Evolutionary conservation across 2,888 invertebrate species (phyloP), one percentile per base, ranked within the genome.

Genomic region (Melanostoma mellinum): DNA sequence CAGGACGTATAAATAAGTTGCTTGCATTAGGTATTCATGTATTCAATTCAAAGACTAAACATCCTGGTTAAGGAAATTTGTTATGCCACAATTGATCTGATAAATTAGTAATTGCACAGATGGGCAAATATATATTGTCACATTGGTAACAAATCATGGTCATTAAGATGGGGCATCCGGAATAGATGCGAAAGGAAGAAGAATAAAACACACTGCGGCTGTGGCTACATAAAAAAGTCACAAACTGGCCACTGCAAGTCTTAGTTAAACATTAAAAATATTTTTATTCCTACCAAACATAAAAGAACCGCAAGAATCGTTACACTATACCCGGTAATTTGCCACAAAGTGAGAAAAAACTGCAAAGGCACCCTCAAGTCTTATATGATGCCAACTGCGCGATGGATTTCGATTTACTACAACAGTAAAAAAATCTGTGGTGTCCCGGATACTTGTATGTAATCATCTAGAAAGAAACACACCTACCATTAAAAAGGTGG

Each of bases 21-120:
- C 60, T 50, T 36, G 36, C 60, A 67, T 53, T 73, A 67, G 40
- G 50, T 63, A 78, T 78, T 72, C 78, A 78, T 78, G 65, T 46
- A 78, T 78, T 78, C 58, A 6, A 10, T 38, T 40, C 44, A 53
- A 61, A 61, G 52, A 44, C 72, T 63, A 63, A 63, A 60, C 58
- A 46, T 68, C 53, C 44, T 53, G 63, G 48, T 76, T 69, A 61
- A 69, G 68, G 53, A 61, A 55, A 76, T 61, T 35, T 60, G 53
- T 10, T 35, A 46, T 69, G 48, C 48, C 42, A 60, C 52, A 61
- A 72, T 61, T 61, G 72, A 55, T 36, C 61, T 38, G 53, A 55
- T 72, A 72, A 63, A 73, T 73, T 55, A 55, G 46, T 46, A 55
- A 40, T 53, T 52, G 50, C 71, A 52, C 36, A 60, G 38, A 35